These are phyloP conservation scores for Pseudomugil gertrudae DNA, from an alignment of 2,797 vertebrate genomes.

Conservation along the genomic window DNA sequence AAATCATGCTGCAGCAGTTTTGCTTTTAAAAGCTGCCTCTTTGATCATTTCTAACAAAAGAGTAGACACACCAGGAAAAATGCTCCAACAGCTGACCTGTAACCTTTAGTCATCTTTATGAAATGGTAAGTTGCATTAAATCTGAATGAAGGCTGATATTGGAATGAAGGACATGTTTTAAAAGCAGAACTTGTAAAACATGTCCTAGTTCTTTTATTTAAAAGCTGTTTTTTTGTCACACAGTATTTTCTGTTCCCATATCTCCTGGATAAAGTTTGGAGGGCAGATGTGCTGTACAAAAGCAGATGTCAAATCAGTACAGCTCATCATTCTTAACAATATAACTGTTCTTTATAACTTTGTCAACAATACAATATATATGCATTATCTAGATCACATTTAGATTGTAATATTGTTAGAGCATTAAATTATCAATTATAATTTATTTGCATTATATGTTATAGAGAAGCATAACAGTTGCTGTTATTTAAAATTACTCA, in stretches of 20 bases:
- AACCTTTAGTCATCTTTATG: slow-evolving; percentile 22
- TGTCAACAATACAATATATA: background rate
- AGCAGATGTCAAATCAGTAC: background rate
- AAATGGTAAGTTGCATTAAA: slow-evolving; percentile 31
- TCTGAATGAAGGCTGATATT: slow-evolving; percentile 17
- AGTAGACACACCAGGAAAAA: slow-evolving; percentile 4
- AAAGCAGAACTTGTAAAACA: too few species aligned
- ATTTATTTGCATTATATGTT: too few species aligned
- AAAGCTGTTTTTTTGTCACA: background rate
- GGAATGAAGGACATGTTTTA: slow-evolving; percentile 18
- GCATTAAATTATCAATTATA: too few species aligned
- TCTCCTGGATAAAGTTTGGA: background rate
- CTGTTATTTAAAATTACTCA: too few species aligned
- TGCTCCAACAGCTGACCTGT: background rate
- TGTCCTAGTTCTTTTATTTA: background rate
- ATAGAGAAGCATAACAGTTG: too few species aligned
- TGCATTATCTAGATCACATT: too few species aligned
- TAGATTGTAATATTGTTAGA: too few species aligned
- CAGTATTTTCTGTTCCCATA: background rate
- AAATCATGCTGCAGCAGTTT: background rate
- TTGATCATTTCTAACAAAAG: slow-evolving; percentile 7
- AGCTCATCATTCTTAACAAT: background rate
- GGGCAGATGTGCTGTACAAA: background rate
- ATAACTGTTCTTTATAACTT: background rate
- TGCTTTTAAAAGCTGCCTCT: background rate